Conservation (phyloP, 2,113 vertebrate genomes). For the Anhinga anhinga region DNA sequence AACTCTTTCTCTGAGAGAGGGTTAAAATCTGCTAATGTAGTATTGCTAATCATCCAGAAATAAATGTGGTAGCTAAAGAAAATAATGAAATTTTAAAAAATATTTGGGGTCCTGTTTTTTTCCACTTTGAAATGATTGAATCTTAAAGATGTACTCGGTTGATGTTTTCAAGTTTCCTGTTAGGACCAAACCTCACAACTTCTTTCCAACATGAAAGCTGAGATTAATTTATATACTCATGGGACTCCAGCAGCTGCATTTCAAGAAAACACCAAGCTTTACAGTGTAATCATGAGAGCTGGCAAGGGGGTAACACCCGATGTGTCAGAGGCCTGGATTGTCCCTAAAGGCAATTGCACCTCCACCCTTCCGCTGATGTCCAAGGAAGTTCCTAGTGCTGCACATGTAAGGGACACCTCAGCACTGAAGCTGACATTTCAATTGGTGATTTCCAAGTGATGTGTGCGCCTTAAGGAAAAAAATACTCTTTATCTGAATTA, state of each 20-base stretch:
- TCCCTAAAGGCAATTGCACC: background rate
- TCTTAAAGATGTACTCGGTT: background rate
- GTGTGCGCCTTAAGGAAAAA: background rate
- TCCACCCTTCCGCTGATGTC: background rate
- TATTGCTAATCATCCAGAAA: background rate
- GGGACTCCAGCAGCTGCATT: background rate
- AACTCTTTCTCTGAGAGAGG: background rate
- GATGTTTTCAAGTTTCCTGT: background rate
- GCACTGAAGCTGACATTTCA: background rate
- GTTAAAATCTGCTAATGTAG: background rate
- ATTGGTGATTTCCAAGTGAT: background rate
- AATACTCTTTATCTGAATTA: background rate
- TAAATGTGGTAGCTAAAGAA: background rate
- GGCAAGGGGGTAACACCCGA: background rate
- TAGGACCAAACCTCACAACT: background rate
- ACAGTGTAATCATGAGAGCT: background rate
- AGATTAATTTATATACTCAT: background rate
- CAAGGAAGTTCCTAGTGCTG: background rate
- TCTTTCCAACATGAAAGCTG: background rate
- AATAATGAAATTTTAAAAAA: background rate
- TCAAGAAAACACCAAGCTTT: background rate
- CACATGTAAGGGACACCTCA: fast-evolving
- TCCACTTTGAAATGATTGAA: background rate
- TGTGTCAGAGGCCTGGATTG: background rate
- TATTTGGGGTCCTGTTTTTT: background rate